These are phyloP conservation scores for Platerodrilus igneus DNA, from an alignment of 2,888 invertebrate genomes.

Conservation along the genomic window DNA sequence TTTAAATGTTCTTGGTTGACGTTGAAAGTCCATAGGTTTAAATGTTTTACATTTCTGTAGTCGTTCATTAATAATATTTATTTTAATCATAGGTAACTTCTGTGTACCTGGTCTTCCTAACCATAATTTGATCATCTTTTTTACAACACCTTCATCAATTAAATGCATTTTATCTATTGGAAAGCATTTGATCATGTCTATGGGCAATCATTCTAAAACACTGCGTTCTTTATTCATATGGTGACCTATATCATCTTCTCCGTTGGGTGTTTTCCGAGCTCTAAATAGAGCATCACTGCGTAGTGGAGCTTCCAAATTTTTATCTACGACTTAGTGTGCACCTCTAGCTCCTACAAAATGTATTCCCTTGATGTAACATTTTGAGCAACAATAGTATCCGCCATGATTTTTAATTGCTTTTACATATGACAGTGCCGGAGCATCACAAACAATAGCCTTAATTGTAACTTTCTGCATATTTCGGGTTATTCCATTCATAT, in stretches of 20 bases:
- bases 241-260: conserved; percentile 12
- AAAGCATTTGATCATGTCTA: conserved; percentile 18
- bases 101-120: conserved; percentile 14
- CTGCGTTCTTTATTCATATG: conserved; percentile 16
- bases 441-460: conserved; percentile 16
- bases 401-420: conserved; percentile 13
- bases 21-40: conserved; percentile 10
- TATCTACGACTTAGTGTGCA: conserved; percentile 7
- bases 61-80: conserved; percentile 9
- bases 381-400: conserved; percentile 9
- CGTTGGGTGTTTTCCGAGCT: conserved; percentile 9
- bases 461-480: too few relatives aligned
- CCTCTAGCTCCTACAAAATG: background rate
- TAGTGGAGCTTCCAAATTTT: conserved; percentile 11
- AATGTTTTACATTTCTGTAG: conserved; percentile 6
- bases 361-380: background rate
- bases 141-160: conserved; percentile 14
- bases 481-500: too few relatives aligned
- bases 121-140: conserved; percentile 11
- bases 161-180: conserved; percentile 19
- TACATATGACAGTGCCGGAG: conserved; percentile 14
- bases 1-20: conserved; percentile 11
- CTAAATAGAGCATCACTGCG: conserved; percentile 13
- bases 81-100: conserved; percentile 5
- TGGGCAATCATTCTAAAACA: conserved; percentile 11